phyloP scores from a whole-genome alignment of 1,140 invertebrate species.

The Pseudoatta argentina region DNA sequence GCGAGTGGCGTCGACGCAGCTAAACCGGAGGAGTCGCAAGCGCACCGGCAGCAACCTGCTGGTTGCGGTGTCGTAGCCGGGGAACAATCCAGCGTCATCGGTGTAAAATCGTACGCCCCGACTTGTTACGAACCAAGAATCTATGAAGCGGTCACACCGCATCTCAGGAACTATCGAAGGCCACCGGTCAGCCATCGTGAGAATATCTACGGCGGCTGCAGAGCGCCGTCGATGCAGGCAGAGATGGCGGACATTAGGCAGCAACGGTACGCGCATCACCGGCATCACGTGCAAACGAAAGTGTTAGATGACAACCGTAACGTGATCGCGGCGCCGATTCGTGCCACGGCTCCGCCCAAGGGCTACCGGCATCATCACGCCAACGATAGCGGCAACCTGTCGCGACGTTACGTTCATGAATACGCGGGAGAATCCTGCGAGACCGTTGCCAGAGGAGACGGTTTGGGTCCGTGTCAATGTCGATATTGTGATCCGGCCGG shows the following conservation, averaged over 20 bases:
- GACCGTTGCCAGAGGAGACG: slow-evolving; percentile 78
- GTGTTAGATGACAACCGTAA: slow-evolving; percentile 85
- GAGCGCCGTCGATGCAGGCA: slow-evolving; percentile 72
- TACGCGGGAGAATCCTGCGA: slow-evolving; percentile 81
- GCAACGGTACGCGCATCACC: slow-evolving; percentile 79
- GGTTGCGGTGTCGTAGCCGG: slow-evolving; percentile 1
- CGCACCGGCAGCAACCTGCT: slow-evolving; percentile 79
- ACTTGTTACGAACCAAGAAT: slow-evolving; percentile 78
- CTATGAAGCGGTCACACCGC: slow-evolving; percentile 68
- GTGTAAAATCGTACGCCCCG: slow-evolving; percentile 82
- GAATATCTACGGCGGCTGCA: slow-evolving; percentile 75
- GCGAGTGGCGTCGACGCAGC: slow-evolving; percentile 77
- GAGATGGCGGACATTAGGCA: slow-evolving; percentile 82
- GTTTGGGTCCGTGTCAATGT: slow-evolving; percentile 91
- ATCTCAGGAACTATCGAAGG: slow-evolving; percentile 74
- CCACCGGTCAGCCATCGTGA: slow-evolving; percentile 75
- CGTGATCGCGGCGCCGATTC: slow-evolving; percentile 80
- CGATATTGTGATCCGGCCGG: slow-evolving; percentile 92
- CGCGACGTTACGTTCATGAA: slow-evolving; percentile 81
- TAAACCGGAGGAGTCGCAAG: slow-evolving; percentile 84
- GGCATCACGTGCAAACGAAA: slow-evolving; percentile 83
- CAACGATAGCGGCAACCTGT: slow-evolving; percentile 55
- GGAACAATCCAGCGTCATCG: slow-evolving; percentile 78
- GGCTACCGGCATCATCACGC: slow-evolving; percentile 72
- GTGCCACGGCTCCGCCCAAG: slow-evolving; percentile 72